These are phyloP conservation scores for Metopia argyrocephala DNA, from an alignment of 2,888 invertebrate genomes.

Conservation along the genomic window DNA sequence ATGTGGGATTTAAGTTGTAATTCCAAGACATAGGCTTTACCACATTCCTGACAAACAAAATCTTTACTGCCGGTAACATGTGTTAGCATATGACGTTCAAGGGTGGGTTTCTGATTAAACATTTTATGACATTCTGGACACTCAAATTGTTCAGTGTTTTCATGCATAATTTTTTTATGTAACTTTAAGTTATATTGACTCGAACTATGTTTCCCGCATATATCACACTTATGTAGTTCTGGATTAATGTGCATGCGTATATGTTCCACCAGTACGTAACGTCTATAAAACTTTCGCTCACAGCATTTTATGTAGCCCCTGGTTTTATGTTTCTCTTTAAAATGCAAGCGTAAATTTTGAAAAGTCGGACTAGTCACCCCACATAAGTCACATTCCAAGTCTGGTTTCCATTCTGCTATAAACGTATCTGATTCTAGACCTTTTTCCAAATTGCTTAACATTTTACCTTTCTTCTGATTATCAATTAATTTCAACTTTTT, in stretches of 20 bases:
- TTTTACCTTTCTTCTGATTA: not conserved
- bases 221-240: slow-evolving; percentile 65
- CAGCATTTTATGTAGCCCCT: slow-evolving; percentile 66
- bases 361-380: slow-evolving; percentile 54
- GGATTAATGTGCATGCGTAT: slow-evolving; percentile 67
- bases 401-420: slow-evolving; percentile 64
- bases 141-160: slow-evolving; percentile 49
- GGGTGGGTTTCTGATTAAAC: slow-evolving; percentile 57
- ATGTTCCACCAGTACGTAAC: slow-evolving; percentile 67
- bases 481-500: slow-evolving; percentile 15
- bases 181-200: slow-evolving; percentile 58
- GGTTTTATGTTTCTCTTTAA: slow-evolving; percentile 62
- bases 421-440: slow-evolving; percentile 63
- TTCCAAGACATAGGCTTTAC: slow-evolving; percentile 64
- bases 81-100: slow-evolving; percentile 64
- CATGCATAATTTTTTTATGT: slow-evolving; percentile 65
- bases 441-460: slow-evolving; percentile 34
- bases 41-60: slow-evolving; percentile 66
- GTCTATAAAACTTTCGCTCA: slow-evolving; percentile 65
- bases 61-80: slow-evolving; percentile 63
- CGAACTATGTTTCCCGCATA: slow-evolving; percentile 63
- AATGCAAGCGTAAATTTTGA: slow-evolving; percentile 64
- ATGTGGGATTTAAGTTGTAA: slow-evolving; percentile 61
- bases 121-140: slow-evolving; percentile 65
- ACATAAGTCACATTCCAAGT: slow-evolving; percentile 66